phyloP scores from a whole-genome alignment of 2,797 vertebrate genomes.

The Glyptemys insculpta region DNA sequence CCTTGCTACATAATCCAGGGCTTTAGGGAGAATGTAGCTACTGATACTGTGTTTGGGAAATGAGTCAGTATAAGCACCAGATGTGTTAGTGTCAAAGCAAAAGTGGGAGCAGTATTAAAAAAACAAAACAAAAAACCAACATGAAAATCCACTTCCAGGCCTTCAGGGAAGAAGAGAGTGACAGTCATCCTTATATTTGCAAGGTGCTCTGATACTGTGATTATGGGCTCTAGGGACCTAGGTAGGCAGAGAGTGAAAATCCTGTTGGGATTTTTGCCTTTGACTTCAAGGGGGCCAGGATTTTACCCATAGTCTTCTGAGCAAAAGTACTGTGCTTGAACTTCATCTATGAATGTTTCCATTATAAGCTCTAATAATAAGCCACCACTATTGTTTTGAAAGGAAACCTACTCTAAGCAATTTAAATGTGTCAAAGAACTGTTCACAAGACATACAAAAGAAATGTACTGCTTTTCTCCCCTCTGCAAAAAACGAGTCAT shows the following conservation, averaged over 20 bases:
- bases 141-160: background rate
- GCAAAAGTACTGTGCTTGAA: background rate
- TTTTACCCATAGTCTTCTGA: background rate
- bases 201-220: background rate
- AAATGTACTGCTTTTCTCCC: background rate
- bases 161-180: background rate
- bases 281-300: background rate
- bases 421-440: background rate
- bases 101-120: background rate
- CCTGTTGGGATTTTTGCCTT: background rate
- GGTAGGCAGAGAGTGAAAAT: background rate
- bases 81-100: background rate
- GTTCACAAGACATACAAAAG: background rate
- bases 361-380: background rate
- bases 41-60: background rate
- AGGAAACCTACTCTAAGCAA: background rate
- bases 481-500: background rate
- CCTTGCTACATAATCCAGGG: background rate
- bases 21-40: background rate
- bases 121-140: background rate
- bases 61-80: background rate
- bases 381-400: background rate
- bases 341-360: background rate
- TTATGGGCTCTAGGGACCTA: background rate
- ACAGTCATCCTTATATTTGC: background rate